Conservation (phyloP, 2,797 vertebrate genomes). For the Delichon dasypus region DNA sequence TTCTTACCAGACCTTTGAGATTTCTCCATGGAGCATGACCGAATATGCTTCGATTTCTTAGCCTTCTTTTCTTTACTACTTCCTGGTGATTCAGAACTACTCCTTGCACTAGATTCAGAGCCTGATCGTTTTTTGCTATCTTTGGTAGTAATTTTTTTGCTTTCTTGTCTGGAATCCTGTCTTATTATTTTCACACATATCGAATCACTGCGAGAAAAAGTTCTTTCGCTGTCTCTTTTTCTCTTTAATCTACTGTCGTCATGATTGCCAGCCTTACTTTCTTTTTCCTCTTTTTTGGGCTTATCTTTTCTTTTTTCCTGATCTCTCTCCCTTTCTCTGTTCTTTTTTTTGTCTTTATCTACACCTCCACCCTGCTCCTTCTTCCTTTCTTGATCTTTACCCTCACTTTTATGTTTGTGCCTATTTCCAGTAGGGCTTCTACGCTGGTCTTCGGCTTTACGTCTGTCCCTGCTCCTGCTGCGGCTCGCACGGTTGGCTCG, state of each 20-base stretch:
- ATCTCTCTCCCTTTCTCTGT: conserved; percentile 83
- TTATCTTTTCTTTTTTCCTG: conserved; percentile 87
- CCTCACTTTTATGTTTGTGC: conserved; percentile 89
- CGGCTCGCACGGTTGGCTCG: conserved; percentile 78
- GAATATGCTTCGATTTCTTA: conserved; percentile 98
- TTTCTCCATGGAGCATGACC: conserved; percentile 96
- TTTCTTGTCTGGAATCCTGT: conserved; percentile 86
- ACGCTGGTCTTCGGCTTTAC: conserved; percentile 79
- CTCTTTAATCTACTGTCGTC: conserved; percentile 85
- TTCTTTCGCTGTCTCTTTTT: conserved; percentile 84
- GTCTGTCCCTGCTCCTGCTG: conserved; percentile 83
- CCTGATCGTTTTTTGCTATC: conserved; percentile 89
- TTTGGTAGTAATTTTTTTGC: conserved; percentile 89
- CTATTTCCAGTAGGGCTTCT: conserved; percentile 86
- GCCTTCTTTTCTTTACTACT: conserved; percentile 98
- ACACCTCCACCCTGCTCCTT: conserved; percentile 86
- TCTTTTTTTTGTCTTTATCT: conserved; percentile 89
- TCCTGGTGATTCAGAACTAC: conserved; percentile 90
- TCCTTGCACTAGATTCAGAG: conserved; percentile 90
- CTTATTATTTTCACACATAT: conserved; percentile 83
- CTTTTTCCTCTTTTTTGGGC: conserved; percentile 85
- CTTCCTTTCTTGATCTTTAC: conserved; percentile 89
- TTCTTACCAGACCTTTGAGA: conserved; percentile 99
- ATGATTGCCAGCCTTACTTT: conserved; percentile 80
- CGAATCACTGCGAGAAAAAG: conserved; percentile 83